These are phyloP conservation scores for Puma concolor DNA, from an alignment of 2,113 vertebrate genomes.

Conservation along the genomic window DNA sequence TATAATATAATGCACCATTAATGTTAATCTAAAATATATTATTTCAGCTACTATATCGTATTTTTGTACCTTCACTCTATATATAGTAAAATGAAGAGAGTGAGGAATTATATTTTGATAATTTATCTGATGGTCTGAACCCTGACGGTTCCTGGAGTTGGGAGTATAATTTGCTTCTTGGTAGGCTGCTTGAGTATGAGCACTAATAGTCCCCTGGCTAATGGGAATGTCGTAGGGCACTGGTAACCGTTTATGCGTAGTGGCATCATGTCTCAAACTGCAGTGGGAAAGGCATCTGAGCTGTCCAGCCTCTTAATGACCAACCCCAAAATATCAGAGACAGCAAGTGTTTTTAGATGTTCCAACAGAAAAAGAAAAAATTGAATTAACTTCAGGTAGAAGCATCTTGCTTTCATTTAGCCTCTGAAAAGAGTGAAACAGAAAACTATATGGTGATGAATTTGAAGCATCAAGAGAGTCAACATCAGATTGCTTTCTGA, in stretches of 20 bases:
- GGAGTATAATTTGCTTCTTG: slow-evolving; percentile 26
- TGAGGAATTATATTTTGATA: background rate
- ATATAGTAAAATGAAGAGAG: background rate
- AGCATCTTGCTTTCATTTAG: slow-evolving; percentile 32
- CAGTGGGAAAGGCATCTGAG: background rate
- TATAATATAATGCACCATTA: background rate
- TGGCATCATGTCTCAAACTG: background rate
- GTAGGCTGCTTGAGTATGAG: slow-evolving; percentile 26
- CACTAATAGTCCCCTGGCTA: background rate
- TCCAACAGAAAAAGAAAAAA: slow-evolving; percentile 1
- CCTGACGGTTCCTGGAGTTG: background rate
- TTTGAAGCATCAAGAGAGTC: slow-evolving; percentile 26
- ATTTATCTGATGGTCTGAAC: slow-evolving; percentile 10
- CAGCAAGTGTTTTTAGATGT: background rate
- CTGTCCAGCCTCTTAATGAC: background rate
- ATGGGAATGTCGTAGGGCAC: slow-evolving; percentile 26
- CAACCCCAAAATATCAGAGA: background rate
- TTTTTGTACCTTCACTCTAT: background rate
- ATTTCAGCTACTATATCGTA: too few relatives aligned
- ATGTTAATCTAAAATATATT: background rate
- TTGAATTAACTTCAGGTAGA: slow-evolving; percentile 23
- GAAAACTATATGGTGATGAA: slow-evolving; percentile 29
- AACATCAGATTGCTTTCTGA: slow-evolving; percentile 26
- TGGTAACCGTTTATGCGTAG: slow-evolving; percentile 31
- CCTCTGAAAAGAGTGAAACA: slow-evolving; percentile 53